phyloP scores from a whole-genome alignment of 2,888 invertebrate species.

The Boloria selene region DNA sequence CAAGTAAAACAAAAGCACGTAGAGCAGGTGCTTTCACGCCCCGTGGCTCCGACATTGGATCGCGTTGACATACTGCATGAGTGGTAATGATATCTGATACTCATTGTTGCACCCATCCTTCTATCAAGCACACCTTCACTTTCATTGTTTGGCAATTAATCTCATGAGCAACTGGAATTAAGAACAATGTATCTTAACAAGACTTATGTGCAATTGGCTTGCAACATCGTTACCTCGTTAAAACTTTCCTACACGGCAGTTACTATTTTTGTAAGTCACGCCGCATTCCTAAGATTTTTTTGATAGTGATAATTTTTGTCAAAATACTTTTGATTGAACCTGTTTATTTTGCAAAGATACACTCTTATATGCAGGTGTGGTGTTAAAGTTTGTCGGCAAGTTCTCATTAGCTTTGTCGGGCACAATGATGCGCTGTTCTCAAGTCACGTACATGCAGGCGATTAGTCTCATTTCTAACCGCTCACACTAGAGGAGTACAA shows the following conservation, averaged over 20 bases:
- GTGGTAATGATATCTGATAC: constrained; percentile 31
- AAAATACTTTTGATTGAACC: background rate
- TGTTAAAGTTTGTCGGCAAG: constrained; percentile 36
- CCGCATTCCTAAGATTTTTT: background rate
- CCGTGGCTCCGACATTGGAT: constrained; percentile 66
- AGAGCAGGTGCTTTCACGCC: constrained; percentile 71
- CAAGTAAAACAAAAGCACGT: constrained; percentile 66
- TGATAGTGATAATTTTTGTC: background rate
- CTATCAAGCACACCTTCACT: constrained; percentile 42
- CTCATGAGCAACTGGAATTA: constrained; percentile 30
- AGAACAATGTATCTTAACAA: constrained; percentile 26
- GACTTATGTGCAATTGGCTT: constrained; percentile 19
- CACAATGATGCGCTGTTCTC: constrained; percentile 49
- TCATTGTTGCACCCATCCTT: constrained; percentile 51
- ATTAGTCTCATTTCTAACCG: constrained; percentile 38
- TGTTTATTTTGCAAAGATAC: background rate
- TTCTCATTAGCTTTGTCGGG: constrained; percentile 47
- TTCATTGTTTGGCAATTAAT: constrained; percentile 42
- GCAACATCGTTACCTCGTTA: constrained; percentile 18
- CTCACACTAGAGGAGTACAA: constrained; percentile 28
- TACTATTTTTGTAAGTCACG: background rate
- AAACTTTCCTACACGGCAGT: constrained; percentile 7
- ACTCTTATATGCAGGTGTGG: constrained; percentile 28
- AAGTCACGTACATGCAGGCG: constrained; percentile 38
- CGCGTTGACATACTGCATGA: constrained; percentile 59